These are phyloP conservation scores for Atrina japonica DNA, from an alignment of 2,888 invertebrate species.

Conservation along the genomic window DNA sequence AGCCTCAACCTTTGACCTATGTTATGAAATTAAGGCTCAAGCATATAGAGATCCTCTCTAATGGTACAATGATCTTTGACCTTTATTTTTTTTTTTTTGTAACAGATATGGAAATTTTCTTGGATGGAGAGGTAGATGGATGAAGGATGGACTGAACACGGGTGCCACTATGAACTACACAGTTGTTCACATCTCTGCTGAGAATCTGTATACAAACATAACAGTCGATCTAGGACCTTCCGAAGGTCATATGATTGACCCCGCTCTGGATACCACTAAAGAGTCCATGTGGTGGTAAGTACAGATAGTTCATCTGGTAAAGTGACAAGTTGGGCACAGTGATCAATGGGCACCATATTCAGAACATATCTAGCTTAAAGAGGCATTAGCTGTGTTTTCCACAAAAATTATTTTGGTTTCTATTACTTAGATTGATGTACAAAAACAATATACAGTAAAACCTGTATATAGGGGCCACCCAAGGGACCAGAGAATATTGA, in stretches of 20 bases:
- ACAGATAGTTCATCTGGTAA: background rate
- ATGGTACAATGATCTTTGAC: too few species aligned
- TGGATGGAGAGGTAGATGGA: slow-evolving; percentile 73
- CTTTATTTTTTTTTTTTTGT: slow-evolving; percentile 20
- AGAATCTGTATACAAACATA: slow-evolving; percentile 81
- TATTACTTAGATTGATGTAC: too few species aligned
- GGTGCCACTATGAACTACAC: slow-evolving; percentile 77
- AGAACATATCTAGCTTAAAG: too few species aligned
- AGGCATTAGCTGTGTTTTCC: too few species aligned
- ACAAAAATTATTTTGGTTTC: background rate
- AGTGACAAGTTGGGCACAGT: background rate
- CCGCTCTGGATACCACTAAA: slow-evolving; percentile 50
- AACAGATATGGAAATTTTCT: slow-evolving; percentile 70
- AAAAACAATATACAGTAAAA: too few species aligned
- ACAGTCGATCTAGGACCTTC: slow-evolving; percentile 82
- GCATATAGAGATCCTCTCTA: too few species aligned
- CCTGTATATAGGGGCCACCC: too few species aligned
- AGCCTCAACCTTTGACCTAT: too few species aligned
- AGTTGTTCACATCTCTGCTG: slow-evolving; percentile 70
- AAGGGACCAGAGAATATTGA: too few species aligned
- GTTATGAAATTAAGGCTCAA: too few species aligned
- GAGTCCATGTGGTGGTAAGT: slow-evolving; percentile 67
- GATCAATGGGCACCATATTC: background rate
- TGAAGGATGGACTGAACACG: slow-evolving; percentile 81
- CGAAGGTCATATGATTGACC: slow-evolving; percentile 56